These are phyloP conservation scores for Myrmecophaga tridactyla DNA, from an alignment of 2,113 vertebrate genomes.

Conservation along the genomic window DNA sequence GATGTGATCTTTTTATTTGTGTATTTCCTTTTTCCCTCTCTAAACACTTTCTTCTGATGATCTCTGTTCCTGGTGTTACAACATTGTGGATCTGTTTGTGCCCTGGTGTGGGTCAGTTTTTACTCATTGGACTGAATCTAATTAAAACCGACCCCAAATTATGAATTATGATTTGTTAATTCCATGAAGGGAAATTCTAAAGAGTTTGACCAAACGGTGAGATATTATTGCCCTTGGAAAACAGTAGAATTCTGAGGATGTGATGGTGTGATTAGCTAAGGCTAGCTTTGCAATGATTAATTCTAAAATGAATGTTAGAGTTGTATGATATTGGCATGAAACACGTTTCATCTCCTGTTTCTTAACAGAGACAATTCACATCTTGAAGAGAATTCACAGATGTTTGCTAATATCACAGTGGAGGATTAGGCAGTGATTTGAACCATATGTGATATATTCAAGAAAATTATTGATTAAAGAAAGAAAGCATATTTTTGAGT, in stretches of 20 bases:
- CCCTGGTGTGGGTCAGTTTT: neutral
- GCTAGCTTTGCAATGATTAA: slow-evolving; percentile 66
- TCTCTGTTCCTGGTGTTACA: neutral
- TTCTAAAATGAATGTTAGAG: slow-evolving; percentile 75
- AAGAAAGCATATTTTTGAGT: slow-evolving; percentile 59
- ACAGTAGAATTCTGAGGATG: slow-evolving; percentile 64
- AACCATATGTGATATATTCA: slow-evolving; percentile 60
- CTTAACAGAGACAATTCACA: slow-evolving; percentile 52
- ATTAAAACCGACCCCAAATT: slow-evolving; percentile 60
- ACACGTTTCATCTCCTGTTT: neutral
- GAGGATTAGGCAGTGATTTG: slow-evolving; percentile 72
- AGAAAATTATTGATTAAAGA: slow-evolving; percentile 69
- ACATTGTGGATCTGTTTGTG: neutral
- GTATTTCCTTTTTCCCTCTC: neutral
- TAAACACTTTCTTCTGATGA: neutral
- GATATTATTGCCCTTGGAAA: slow-evolving; percentile 50
- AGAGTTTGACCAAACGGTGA: slow-evolving; percentile 72
- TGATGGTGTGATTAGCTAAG: slow-evolving; percentile 74
- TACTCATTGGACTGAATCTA: neutral
- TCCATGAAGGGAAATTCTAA: slow-evolving; percentile 62
- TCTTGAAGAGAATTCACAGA: slow-evolving; percentile 75
- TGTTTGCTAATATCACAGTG: slow-evolving; percentile 68
- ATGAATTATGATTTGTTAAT: slow-evolving; percentile 70
- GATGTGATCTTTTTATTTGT: neutral
- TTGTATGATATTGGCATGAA: slow-evolving; percentile 36